These are phyloP conservation scores for Tachysurus fulvidraco DNA, from an alignment of 2,113 vertebrate genomes.

Conservation along the genomic window DNA sequence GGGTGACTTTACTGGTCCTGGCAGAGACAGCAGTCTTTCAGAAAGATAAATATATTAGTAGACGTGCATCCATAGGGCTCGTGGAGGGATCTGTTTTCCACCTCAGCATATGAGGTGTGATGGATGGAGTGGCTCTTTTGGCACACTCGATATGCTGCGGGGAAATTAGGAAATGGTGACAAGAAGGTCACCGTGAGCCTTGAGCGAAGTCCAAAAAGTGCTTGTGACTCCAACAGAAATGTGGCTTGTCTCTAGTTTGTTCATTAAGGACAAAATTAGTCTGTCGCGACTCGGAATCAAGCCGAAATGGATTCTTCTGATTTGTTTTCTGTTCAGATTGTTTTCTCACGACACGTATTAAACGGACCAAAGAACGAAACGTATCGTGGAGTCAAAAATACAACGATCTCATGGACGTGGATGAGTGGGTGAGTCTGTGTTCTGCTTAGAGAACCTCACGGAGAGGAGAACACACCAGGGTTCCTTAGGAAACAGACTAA, in stretches of 20 bases:
- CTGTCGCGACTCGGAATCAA: neutral
- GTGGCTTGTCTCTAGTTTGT: neutral
- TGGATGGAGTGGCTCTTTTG: constrained; percentile 53
- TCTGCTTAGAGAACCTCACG: neutral
- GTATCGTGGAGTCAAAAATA: neutral
- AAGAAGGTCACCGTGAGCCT: constrained; percentile 48
- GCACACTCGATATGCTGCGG: constrained; percentile 24
- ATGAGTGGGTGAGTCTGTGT: neutral
- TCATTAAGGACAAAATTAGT: neutral
- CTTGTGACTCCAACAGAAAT: too few species aligned
- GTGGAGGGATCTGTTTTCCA: constrained; percentile 48
- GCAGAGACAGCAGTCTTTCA: constrained; percentile 41
- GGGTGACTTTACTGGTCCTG: constrained; percentile 65
- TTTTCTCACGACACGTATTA: neutral
- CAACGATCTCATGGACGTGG: neutral
- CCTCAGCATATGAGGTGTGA: constrained; percentile 62
- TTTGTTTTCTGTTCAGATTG: neutral
- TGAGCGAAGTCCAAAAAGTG: constrained; percentile 28
- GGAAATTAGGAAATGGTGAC: constrained; percentile 46
- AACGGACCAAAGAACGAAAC: neutral
- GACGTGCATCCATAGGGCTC: constrained; percentile 41
- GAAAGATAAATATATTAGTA: constrained; percentile 63
- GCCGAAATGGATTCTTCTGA: neutral
- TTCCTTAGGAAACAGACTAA: neutral
- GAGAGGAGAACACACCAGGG: neutral